Base-by-base conservation (phyloP, 2,888 invertebrate species). In the Colletes collaris region DNA sequence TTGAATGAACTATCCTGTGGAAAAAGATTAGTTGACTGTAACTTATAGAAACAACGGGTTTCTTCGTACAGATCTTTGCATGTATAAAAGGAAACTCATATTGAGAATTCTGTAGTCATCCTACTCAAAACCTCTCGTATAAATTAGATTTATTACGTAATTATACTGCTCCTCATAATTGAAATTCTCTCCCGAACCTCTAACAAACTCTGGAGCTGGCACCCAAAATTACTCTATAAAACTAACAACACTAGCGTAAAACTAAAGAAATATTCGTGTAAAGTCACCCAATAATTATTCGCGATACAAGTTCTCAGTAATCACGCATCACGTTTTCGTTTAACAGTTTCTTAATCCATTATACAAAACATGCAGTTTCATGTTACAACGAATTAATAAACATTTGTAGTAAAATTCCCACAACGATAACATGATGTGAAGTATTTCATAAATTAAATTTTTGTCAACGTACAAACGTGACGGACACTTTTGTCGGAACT, bases 391-490 rank as follows among this genome's bases (percentile, higher is more conserved):
- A 77, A 66, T 77, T n/a, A 67, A 73, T 62, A 58, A 67, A 50
- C 55, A 58, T 75, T 69, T 70, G 74, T 74, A 80, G 3, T 40
- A 65, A 62, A 77, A 66, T 74, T 72, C 59, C 55, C 58, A 58
- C 50, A 59, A 68, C 75, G 58, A 76, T 73, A 76, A 40, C 59
- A 55, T 62, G 67, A 76, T 27, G 40, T 49, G 46, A 76, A 52
- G 44, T 81, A 81, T 70, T 65, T 82, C 52, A 70, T 78, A 75
- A 79, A 79, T 86, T 84, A 85, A 86, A 83, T 79, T 76, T 79
- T 71, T 85, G 79, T 89, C 84, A 90, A 95, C 96, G 96, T 94
- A 97, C 97, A 94, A 96, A 97, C 94, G 95, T 95, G 84, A 95
- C 93, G 76, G 95, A 94, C 53, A 95, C 95, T 93, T 95, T 96